Conservation (phyloP, 2,888 invertebrate genomes). For the Cepaea hortensis region DNA sequence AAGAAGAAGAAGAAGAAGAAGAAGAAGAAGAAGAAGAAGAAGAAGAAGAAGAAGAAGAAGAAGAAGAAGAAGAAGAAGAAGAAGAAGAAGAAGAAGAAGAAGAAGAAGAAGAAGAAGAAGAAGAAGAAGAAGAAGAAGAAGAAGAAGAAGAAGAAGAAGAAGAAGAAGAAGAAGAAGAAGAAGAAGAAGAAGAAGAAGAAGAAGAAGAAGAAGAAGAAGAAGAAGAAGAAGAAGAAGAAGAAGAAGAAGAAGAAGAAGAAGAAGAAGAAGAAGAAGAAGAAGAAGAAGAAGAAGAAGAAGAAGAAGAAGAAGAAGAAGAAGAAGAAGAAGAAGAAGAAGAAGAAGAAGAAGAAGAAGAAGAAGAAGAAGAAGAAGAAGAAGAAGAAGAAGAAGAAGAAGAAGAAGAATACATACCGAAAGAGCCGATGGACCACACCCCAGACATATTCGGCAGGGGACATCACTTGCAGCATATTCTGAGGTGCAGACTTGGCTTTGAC, state of each 20-base stretch:
- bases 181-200: not conserved
- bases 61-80: not conserved
- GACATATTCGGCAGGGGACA: not conserved
- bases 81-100: constrained; percentile 2
- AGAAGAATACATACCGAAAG: not conserved
- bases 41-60: no score
- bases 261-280: not conserved
- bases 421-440: not conserved
- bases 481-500: not conserved
- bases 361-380: not conserved
- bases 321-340: not conserved
- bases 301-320: not conserved
- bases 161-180: not conserved
- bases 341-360: constrained; percentile 4
- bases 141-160: not conserved
- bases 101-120: constrained; percentile 10
- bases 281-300: not conserved
- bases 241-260: not conserved
- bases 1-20: not conserved
- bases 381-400: not conserved
- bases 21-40: not conserved
- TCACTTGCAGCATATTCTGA: not conserved
- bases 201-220: not conserved
- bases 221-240: not conserved
- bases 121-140: not conserved